Conservation (phyloP, 2,888 invertebrate genomes). For the Ommatoiulus sabulosus region DNA sequence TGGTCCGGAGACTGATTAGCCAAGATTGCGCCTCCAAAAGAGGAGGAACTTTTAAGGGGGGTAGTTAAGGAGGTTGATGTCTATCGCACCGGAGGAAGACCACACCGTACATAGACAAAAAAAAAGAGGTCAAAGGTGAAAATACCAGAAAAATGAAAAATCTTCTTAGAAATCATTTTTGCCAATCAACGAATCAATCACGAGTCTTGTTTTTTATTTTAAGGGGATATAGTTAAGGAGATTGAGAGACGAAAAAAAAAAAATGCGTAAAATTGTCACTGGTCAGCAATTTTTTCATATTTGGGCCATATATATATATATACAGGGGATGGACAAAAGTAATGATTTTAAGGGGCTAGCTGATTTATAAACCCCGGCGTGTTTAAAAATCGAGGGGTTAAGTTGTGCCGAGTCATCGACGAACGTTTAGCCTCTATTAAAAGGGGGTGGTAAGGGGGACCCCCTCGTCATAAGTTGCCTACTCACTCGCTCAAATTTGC, state of each 20-base stretch:
- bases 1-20: background rate
- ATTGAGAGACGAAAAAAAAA: background rate
- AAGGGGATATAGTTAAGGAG: background rate
- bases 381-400: background rate
- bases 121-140: background rate
- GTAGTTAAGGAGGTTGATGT: background rate
- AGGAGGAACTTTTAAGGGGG: background rate
- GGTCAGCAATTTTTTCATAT: constrained; percentile 11
- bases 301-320: background rate
- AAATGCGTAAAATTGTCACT: constrained; percentile 37
- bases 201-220: background rate
- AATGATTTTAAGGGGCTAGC: background rate
- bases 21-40: too few species aligned
- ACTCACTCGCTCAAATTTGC: background rate
- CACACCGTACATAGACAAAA: too few species aligned
- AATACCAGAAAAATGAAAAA: constrained; percentile 42
- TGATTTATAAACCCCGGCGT: background rate
- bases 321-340: background rate
- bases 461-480: background rate
- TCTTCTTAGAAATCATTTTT: constrained; percentile 42
- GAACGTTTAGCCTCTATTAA: constrained; percentile 10
- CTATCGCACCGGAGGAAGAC: too few species aligned
- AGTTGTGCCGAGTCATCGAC: constrained; percentile 14
- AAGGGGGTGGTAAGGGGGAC: background rate
- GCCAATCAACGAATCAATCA: constrained; percentile 51